Conservation (phyloP, 2,113 vertebrate species). For the Gymnorhina tibicen region DNA sequence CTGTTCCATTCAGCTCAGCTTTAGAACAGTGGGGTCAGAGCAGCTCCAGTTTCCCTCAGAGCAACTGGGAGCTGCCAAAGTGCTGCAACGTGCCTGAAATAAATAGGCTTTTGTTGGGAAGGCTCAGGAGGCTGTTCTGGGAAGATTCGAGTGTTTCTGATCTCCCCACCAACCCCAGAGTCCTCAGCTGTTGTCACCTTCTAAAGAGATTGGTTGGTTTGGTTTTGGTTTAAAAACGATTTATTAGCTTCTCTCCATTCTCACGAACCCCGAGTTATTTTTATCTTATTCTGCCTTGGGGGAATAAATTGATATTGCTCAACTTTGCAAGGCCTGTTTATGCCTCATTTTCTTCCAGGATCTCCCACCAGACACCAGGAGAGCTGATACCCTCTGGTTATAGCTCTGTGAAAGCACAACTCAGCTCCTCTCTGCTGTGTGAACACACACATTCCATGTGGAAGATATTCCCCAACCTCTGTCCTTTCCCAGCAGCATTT, state of each 20-base stretch:
- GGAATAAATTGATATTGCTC: neutral
- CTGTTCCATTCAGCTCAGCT: neutral
- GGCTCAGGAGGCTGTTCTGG: neutral
- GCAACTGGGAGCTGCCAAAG: neutral
- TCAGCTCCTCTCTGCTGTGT: neutral
- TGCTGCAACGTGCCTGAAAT: neutral
- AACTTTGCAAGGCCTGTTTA: neutral
- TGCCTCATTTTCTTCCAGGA: neutral
- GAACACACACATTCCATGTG: neutral
- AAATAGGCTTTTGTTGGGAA: neutral
- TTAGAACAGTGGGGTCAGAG: neutral
- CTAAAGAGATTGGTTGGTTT: neutral
- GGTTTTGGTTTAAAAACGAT: neutral
- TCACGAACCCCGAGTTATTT: neutral
- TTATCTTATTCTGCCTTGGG: neutral
- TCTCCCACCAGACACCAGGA: neutral
- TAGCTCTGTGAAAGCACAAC: neutral
- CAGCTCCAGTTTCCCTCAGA: neutral
- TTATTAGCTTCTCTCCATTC: neutral
- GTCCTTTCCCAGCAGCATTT: neutral
- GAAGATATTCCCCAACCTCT: neutral
- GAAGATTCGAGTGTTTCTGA: neutral
- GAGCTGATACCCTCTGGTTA: neutral
- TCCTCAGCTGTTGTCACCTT: neutral
- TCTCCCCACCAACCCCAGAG: neutral